Base-by-base conservation (phyloP, 2,113 vertebrate species). In the Chaetura pelagica region DNA sequence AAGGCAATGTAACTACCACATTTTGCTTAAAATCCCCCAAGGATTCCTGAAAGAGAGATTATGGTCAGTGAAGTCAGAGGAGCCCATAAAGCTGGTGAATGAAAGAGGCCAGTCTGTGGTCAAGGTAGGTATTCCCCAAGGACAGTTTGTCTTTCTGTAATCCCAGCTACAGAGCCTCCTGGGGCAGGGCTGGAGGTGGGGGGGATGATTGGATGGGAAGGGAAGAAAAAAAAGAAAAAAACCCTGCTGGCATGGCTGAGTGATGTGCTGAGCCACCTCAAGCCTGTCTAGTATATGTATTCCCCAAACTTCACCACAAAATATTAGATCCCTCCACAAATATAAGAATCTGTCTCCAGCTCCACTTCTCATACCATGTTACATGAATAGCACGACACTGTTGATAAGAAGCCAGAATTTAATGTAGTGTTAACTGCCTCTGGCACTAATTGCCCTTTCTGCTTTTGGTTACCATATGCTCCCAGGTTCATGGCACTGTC, bases 401-500 rank as follows among this genome's bases (percentile, higher is more conserved):
- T 11, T 89, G 35, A 40, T 38, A 58, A 74, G 55, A 87, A 69
- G 23, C 4, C 44, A 68, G 62, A 88, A 73, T 40, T 83, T 54
- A 69, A 66, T 15, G 20, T 7, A 38, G 34, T 44, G 72, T 73
- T 69, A 49, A 26, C 63, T 76, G 72, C 34, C 21, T 10, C 6
- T 64, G 64, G 13, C 26, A 57, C 15, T 51, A 5, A 1, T 2
- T 44, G 12, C 2, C 7, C 24, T 59, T 94, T 84, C 68, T 86
- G 46, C 19, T 71, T 13, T 4, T 32, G 6, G 17, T 12, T 67
- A 58, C 0, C 12, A n/a, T 48, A 35, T 88, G 22, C 6, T 75
- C 30, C 11, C 0, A 1, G 5, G 24, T 26, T 69, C 34, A 38
- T 1, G 1, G 21, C 15, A 46, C 15, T 71, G 4, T 24, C 32